Evolutionary conservation across 2,113 vertebrate species (phyloP).

Genomic region (Paradisaea rubra): DNA sequence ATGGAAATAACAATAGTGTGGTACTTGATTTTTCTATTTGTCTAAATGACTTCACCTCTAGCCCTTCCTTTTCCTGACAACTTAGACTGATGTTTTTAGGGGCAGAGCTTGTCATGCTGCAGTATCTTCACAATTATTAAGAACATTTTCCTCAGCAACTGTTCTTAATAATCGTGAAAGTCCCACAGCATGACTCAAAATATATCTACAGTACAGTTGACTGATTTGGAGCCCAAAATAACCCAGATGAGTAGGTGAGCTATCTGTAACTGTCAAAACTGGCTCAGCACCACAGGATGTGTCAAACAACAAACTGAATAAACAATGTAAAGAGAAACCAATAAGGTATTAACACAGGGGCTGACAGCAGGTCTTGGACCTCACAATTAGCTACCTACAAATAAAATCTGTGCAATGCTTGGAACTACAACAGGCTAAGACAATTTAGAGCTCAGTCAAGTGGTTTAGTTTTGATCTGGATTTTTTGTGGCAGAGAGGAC

Average conservation of each 20-base stretch:
- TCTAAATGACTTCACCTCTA: background rate
- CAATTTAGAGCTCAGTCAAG: background rate
- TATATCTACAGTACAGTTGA: background rate
- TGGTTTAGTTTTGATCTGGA: background rate
- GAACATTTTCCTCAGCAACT: background rate
- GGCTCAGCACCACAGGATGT: background rate
- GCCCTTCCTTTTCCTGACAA: background rate
- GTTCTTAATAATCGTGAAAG: background rate
- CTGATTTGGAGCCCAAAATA: background rate
- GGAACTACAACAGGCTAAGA: background rate
- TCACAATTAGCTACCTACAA: background rate
- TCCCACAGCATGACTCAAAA: background rate
- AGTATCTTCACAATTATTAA: background rate
- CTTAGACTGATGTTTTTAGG: background rate
- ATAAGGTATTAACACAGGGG: background rate
- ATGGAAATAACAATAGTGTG: background rate
- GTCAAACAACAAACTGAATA: background rate
- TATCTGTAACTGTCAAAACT: background rate
- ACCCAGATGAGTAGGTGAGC: background rate
- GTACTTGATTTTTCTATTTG: background rate
- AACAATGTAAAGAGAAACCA: background rate
- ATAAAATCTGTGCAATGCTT: background rate
- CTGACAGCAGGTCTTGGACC: background rate
- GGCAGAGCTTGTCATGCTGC: background rate
- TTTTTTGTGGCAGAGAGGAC: background rate